Evolutionary conservation across 1,140 invertebrate genomes (phyloP), one percentile per base, ranked within the genome.

Genomic region (Platyura marginata): DNA sequence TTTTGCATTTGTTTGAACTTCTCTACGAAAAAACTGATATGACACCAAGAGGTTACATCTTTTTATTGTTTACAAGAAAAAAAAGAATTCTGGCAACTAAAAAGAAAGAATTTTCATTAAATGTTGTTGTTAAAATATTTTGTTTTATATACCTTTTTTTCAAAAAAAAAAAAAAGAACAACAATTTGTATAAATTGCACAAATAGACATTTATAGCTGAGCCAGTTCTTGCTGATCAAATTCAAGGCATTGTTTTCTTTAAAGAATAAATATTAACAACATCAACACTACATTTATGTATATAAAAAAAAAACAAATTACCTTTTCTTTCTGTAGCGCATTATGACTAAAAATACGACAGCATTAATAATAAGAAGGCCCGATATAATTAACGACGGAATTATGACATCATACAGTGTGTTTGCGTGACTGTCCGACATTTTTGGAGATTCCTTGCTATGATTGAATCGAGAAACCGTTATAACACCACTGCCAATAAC

Each of bases 291-390:
- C n/a, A n/a, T n/a, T 29, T 18, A 2, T 4, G 3, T 38, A 18
- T 11, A 21, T 18, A 38, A 19, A 20, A 20, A 21, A 20, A 38
- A 20, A n/a, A 6, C n/a, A 18, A 6, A 38, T 38, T 36, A 22
- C 22, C 38, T 40, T 21, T 36, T 45, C 21, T 49, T 49, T 40
- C 46, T 36, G 15, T 44, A 51, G 15, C 49, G 43, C 38, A 53
- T 48, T 16, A 58, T 55, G 20, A 55, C 44, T 19, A 49, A 42
- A n/a, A 58, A 37, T 9, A 58, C 44, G 2, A 54, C 46, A 3
- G 41, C 51, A 46, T 58, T 58, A 21, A 48, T 50, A 20, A 57
- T 21, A 10, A 58, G 39, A 20, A 58, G 40, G n/a, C 50, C 44
- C n/a, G 38, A 44, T 21, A 58, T 55, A 9, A 58, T 47, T 6